Base-by-base conservation (phyloP, 2,888 invertebrate genomes). In the Limnephilus lunatus region DNA sequence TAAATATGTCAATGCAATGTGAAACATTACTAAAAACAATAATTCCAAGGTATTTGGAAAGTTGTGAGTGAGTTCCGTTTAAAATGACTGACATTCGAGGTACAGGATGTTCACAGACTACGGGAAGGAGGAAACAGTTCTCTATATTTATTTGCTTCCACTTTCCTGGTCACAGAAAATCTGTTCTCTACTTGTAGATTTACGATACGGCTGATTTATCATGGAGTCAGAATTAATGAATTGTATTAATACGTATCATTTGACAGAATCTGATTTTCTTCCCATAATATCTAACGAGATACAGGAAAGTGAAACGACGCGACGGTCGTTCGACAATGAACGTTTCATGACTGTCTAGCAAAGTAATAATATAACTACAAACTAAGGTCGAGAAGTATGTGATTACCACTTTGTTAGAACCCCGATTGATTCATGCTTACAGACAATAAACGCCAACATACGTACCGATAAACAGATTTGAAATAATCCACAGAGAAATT, bases 61-160 rank as follows among this genome's bases (percentile, higher is more conserved):
- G 90, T 90, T 85, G 80, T 14, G n/a, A 85, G 32, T 90, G 39
- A 85, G 80, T 85, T 90, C 80, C 85, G 85, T 31, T 90, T 48
- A 85, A 86, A 86, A 86, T 86, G 48, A 48, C 48, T 44, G 86
- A 44, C 86, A 86, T 44, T 86, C 30, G 86, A 30, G 44, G 86
- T 44, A 48, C 44, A 86, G 86, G 86, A 44, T 86, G 86, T 44
- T 44, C 30, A n/a, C 86, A 30, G 44, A 86, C 30, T 11, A 30
- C 44, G 19, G 12, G 32, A 19, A 83, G 25, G 31, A 32, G 83
- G 25, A 32, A 68, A 25, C 25, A 68, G 68, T 68, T 68, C 0
- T 25, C 19, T n/a, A n/a, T 25, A 25, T n/a, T 68, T 68, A 68
- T 68, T 68, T n/a, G 25, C 25, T n/a, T 68, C 68, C 68, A 68